phyloP scores from a whole-genome alignment of 2,797 vertebrate species.

The Lycodopsis pacificus region DNA sequence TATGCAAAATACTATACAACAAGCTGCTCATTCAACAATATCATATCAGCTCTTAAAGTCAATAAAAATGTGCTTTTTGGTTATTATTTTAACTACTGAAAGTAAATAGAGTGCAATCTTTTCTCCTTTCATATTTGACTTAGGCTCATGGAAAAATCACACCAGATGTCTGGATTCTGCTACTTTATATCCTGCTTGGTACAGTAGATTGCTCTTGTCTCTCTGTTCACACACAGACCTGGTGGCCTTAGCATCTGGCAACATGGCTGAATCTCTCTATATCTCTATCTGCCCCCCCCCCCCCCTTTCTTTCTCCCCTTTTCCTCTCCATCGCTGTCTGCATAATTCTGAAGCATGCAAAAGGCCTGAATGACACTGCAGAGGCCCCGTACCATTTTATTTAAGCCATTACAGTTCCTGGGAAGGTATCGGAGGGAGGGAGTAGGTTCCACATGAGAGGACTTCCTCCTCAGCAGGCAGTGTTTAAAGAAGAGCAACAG shows the following conservation, averaged over 20 bases:
- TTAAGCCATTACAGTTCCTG: constrained; percentile 76
- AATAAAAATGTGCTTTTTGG: constrained; percentile 14
- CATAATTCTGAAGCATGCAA: constrained; percentile 59
- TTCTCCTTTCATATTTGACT: constrained; percentile 41
- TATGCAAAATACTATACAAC: background rate
- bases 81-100: background rate
- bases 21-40: background rate
- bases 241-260: constrained; percentile 78
- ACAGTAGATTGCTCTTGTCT: constrained; percentile 62
- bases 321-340: constrained; percentile 41
- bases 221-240: constrained; percentile 52
- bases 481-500: constrained; percentile 84
- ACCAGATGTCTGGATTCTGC: constrained; percentile 70
- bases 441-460: constrained; percentile 79
- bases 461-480: constrained; percentile 79
- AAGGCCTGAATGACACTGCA: constrained; percentile 62
- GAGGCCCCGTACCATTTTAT: constrained; percentile 72
- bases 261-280: constrained; percentile 57
- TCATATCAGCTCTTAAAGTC: constrained; percentile 12
- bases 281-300: constrained; percentile 18
- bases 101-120: constrained; percentile 9
- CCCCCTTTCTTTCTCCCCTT: constrained; percentile 15
- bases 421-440: constrained; percentile 49
- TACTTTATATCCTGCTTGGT: constrained; percentile 67
- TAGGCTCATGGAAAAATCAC: constrained; percentile 32